Percentiles rank a stretch among this genome's conserved stretches.
These are phyloP conservation scores for Ptychoptera contaminata DNA, from an alignment of 2,888 invertebrate genomes.

Conservation along the genomic window DNA sequence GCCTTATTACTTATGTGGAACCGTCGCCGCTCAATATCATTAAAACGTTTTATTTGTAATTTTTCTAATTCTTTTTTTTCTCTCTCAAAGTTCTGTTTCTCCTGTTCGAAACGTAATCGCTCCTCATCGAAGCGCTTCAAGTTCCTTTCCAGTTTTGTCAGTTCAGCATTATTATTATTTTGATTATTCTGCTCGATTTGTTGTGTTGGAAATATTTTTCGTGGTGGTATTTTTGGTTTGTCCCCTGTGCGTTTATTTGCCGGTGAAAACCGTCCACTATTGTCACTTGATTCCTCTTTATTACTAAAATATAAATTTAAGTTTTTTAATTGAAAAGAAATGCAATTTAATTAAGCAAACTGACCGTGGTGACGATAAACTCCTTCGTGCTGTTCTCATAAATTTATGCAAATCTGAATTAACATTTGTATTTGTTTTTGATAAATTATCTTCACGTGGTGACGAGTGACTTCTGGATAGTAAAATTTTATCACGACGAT, in stretches of 20 bases:
- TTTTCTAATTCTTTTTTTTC: slow-evolving; percentile 36
- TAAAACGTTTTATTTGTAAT: slow-evolving; percentile 23
- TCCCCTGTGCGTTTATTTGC: background rate
- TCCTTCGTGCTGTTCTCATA: slow-evolving; percentile 21
- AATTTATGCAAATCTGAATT: slow-evolving; percentile 14
- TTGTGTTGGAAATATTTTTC: slow-evolving; percentile 3
- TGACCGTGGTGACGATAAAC: slow-evolving; percentile 25
- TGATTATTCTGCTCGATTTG: background rate
- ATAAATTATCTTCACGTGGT: slow-evolving; percentile 19
- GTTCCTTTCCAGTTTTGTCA: slow-evolving; percentile 25
- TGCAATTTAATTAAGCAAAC: background rate
- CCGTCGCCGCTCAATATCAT: slow-evolving; percentile 25
- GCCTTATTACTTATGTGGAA: too few species aligned
- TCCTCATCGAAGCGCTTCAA: slow-evolving; percentile 27
- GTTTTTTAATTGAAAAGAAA: background rate
- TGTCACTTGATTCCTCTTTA: slow-evolving; percentile 26
- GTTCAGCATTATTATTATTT: slow-evolving; percentile 12
- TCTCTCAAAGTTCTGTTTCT: slow-evolving; percentile 31
- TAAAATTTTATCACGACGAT: slow-evolving; percentile 24
- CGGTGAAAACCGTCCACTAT: slow-evolving; percentile 16
- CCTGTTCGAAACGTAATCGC: slow-evolving; percentile 30
- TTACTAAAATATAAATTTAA: slow-evolving; percentile 14
- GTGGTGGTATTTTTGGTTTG: background rate
- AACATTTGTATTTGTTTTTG: slow-evolving; percentile 9
- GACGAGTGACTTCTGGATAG: slow-evolving; percentile 27